Evolutionary conservation across 1,140 invertebrate species (phyloP), one percentile per base, ranked within the genome.

Genomic region (Drosophila melanica): DNA sequence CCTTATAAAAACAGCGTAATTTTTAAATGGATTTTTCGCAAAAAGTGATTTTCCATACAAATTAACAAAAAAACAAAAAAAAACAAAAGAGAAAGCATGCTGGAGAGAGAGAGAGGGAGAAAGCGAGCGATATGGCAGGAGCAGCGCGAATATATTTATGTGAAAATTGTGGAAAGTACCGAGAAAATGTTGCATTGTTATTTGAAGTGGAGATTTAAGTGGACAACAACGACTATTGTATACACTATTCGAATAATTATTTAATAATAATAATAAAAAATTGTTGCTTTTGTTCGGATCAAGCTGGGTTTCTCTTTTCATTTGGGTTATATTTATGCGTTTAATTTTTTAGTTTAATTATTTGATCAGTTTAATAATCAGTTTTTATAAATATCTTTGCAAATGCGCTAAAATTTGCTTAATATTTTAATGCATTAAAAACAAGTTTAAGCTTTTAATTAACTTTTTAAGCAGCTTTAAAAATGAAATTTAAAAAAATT

Each of bases 1-100:
- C 82, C 82, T 86, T 86, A 87, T 81, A 86, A 86, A 86, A 86
- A 86, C 82, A 86, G 82, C 79, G 79, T 86, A 86, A 86, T 86
- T 86, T 86, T 86, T 86, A 81, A 86, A 86, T 86, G 82, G 82
- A 77, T 86, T 86, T 81, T 81, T 65, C 70, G 82, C 54, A 86
- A 86, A 86, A 86, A 86, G 82, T 86, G 82, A 86, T 86, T 86
- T 86, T 86, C 84, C 84, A 86, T 86, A 86, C 82, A 86, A 86
- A 86, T 87, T 82, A 86, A 86, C 82, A 86, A 87, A 86, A 79
- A 62, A 37, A 77, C 50, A 73, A 69, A 67, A 57, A 44, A 12
- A 45, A 48, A 50, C n/a, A n/a, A n/a, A n/a, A n/a, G n/a, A n/a
- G n/a, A 51, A 16, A 47, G 41, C 41, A 16, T 44, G 14, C 6